Conservation (phyloP, 1,140 invertebrate genomes). For the Solen grandis region DNA sequence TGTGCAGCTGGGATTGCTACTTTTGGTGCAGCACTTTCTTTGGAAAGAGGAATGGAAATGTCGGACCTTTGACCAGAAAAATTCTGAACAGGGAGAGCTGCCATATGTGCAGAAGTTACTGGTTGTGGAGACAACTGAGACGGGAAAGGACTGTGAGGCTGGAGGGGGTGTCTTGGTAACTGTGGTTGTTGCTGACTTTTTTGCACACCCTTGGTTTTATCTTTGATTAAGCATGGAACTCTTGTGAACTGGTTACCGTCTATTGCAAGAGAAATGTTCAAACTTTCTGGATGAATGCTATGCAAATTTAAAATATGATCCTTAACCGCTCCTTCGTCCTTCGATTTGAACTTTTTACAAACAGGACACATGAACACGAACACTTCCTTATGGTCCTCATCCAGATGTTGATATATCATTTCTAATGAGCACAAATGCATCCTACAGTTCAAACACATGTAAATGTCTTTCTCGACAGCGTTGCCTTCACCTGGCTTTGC, state of each 20-base stretch:
- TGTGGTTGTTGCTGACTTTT: slow-evolving; percentile 7
- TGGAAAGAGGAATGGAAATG: neutral
- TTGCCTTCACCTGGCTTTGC: slow-evolving; percentile 60
- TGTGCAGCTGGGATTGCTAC: neutral
- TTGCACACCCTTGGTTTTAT: slow-evolving; percentile 40
- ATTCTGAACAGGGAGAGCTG: too few relatives aligned
- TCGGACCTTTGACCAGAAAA: too few relatives aligned
- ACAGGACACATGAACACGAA: slow-evolving; percentile 73
- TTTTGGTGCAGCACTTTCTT: neutral
- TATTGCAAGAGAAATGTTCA: slow-evolving; percentile 70
- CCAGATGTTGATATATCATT: slow-evolving; percentile 70
- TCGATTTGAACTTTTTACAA: slow-evolving; percentile 69
- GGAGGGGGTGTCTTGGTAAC: neutral
- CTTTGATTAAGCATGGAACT: slow-evolving; percentile 65
- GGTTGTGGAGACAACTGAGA: too few relatives aligned
- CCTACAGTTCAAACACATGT: slow-evolving; percentile 73
- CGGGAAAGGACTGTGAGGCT: neutral
- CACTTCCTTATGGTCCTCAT: slow-evolving; percentile 70
- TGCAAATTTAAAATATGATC: slow-evolving; percentile 67
- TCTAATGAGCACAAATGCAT: slow-evolving; percentile 72
- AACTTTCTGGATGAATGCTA: slow-evolving; percentile 56
- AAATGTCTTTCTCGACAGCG: slow-evolving; percentile 73
- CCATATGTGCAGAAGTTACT: too few relatives aligned
- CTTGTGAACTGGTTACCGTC: slow-evolving; percentile 70
- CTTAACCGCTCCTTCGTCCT: slow-evolving; percentile 65